Evolutionary conservation across 2,888 invertebrate species (phyloP), one percentile per base, ranked within the genome.

Genomic region (Harmothoe impar): DNA sequence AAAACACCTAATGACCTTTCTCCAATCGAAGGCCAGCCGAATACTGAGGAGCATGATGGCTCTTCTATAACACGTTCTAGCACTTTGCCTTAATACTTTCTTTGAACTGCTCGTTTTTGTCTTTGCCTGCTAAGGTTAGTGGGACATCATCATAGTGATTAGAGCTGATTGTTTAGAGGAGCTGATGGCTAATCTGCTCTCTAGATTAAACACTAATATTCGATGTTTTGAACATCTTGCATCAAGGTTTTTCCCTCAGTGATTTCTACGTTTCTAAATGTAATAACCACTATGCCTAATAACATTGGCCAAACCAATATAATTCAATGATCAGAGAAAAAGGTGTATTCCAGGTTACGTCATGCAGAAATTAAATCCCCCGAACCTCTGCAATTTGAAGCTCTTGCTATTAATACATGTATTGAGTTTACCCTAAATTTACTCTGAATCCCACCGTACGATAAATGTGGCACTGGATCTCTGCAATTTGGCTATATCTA

Each of bases 31-130:
- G 62, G 62, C 62, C 62, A 62, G 62, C 62, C 0, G 23, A 62
- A 62, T 62, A 62, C 62, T n/a, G n/a, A n/a, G n/a, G 3, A 62
- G 20, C n/a, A n/a, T 62, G 62, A 62, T 62, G 62, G 62, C 62
- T 62, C n/a, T 62, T 62, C 62, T 62, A n/a, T 62, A 62, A 77
- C 77, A 77, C 77, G 29, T 77, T 25, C 25, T 29, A 31, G 77
- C 77, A 77, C 77, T 25, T 77, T 77, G 77, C 77, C 77, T n/a
- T 77, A 77, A 31, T 29, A 25, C 31, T 77, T 31, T 25, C 77
- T 77, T 77, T 77, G 77, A 77, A 77, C 62, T 62, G 62, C 29
- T 29, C 29, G 25, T 72, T 81, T 81, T 43, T 20, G 20, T 17
- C 12, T 25, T 20, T 81, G 7, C 51, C 12, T 89, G 23, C 89